Percentiles rank a stretch among this genome's conserved stretches.
phyloP scores from a whole-genome alignment of 2,888 invertebrate genomes.

The Leptopilina myrica region DNA sequence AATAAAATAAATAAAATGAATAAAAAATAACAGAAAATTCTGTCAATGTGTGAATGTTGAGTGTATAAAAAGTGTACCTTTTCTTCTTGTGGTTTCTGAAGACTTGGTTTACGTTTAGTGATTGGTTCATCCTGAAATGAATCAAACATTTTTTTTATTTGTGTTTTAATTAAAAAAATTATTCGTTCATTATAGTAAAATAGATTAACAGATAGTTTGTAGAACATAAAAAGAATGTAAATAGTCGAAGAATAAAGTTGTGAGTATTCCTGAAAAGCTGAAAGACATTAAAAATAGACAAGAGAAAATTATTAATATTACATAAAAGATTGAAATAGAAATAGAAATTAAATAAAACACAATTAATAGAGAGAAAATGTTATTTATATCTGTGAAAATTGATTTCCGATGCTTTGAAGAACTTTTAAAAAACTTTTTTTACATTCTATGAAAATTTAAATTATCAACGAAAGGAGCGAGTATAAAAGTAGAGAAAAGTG shows the following conservation, averaged over 20 bases:
- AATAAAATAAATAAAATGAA: too few species aligned
- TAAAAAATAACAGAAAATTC: not conserved
- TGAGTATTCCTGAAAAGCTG: constrained; percentile 10
- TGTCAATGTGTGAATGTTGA: constrained; percentile 36
- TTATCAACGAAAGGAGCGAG: not conserved
- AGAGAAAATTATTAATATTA: not conserved
- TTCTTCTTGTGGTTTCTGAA: constrained; percentile 55
- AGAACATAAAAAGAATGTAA: too few species aligned
- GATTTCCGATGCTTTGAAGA: constrained; percentile 23
- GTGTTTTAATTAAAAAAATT: not conserved
- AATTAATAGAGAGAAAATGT: not conserved
- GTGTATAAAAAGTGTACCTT: constrained; percentile 57
- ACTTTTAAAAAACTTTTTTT: not conserved
- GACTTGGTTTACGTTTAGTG: constrained; percentile 44
- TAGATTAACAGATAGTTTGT: not conserved
- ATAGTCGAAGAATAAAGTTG: too few species aligned
- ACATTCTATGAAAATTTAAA: not conserved
- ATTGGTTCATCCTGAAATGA: constrained; percentile 47
- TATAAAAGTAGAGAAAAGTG: not conserved
- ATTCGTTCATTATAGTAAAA: not conserved
- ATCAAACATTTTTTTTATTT: constrained; percentile 26
- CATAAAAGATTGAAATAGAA: not conserved
- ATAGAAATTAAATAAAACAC: not conserved
- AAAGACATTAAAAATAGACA: not conserved
- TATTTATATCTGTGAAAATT: constrained; percentile 18